Percentiles rank a stretch among this genome's conserved stretches.
These are phyloP conservation scores for Chauna torquata DNA, from an alignment of 2,113 vertebrate species.

Conservation along the genomic window DNA sequence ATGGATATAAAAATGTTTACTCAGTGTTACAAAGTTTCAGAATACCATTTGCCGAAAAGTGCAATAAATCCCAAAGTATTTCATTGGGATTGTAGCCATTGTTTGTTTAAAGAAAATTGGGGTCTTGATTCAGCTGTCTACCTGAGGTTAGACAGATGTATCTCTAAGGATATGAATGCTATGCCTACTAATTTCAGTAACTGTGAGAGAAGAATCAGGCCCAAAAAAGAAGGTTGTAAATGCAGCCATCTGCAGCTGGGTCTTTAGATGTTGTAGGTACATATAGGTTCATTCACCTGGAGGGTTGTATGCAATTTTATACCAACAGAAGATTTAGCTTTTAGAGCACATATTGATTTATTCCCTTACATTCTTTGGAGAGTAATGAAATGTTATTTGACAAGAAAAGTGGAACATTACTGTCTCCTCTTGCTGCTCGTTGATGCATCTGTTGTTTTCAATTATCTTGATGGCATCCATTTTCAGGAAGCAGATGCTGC, in stretches of 20 bases:
- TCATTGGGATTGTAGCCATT: neutral
- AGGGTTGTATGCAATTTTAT: neutral
- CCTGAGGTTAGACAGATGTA: neutral
- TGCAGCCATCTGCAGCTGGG: neutral
- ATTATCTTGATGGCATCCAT: conserved; percentile 72
- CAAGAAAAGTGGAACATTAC: conserved; percentile 57
- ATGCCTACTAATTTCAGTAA: neutral
- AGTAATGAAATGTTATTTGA: conserved; percentile 46
- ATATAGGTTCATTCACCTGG: neutral
- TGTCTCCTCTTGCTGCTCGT: conserved; percentile 45
- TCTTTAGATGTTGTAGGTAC: neutral
- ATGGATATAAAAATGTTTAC: neutral
- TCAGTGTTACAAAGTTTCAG: neutral
- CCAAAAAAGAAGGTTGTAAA: neutral
- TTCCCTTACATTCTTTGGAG: conserved; percentile 14
- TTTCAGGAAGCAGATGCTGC: conserved; percentile 75
- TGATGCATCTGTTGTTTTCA: conserved; percentile 69
- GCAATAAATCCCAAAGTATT: neutral
- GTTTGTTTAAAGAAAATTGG: neutral
- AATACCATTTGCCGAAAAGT: neutral
- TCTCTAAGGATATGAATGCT: neutral
- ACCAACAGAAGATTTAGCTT: neutral
- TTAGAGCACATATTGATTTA: neutral
- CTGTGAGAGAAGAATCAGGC: neutral
- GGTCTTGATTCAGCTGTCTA: neutral